A percentile compares a stretch with the other conserved stretches of the same genome.
These are phyloP conservation scores for Ceratina calcarata DNA, from an alignment of 1,140 invertebrate species.

Conservation along the genomic window DNA sequence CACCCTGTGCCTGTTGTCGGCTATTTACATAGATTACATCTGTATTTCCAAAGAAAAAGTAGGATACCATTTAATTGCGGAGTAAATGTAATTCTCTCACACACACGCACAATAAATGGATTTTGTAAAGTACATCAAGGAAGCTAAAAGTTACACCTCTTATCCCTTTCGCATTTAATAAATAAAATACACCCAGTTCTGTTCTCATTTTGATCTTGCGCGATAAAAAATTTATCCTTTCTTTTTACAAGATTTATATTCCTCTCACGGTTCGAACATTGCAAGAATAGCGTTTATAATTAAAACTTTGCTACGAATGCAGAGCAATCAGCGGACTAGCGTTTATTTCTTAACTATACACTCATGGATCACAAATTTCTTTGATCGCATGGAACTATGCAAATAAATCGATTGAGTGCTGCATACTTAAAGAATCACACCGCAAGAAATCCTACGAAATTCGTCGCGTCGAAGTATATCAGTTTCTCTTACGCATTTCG, in stretches of 20 bases:
- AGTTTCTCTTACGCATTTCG: neutral
- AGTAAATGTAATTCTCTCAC: constrained; percentile 2
- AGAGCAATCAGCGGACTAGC: constrained; percentile 2
- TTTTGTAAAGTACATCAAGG: no score
- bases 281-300: no score
- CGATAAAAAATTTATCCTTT: no score
- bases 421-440: constrained; percentile 14
- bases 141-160: neutral
- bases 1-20: constrained; percentile 59
- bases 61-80: constrained; percentile 11
- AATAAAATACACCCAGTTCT: no score
- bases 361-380: neutral
- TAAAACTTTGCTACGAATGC: neutral
- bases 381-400: constrained; percentile 2
- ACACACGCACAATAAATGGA: no score
- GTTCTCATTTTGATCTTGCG: no score
- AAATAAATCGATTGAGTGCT: constrained; percentile 6
- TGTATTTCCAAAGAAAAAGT: neutral
- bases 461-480: constrained; percentile 3
- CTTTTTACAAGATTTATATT: no score
- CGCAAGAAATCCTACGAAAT: constrained; percentile 7
- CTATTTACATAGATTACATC: constrained; percentile 55
- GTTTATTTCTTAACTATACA: neutral
- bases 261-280: no score
- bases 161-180: neutral